Evolutionary conservation across 2,888 invertebrate genomes (phyloP), one percentile per base, ranked within the genome.

Genomic region (Mamestra brassicae): DNA sequence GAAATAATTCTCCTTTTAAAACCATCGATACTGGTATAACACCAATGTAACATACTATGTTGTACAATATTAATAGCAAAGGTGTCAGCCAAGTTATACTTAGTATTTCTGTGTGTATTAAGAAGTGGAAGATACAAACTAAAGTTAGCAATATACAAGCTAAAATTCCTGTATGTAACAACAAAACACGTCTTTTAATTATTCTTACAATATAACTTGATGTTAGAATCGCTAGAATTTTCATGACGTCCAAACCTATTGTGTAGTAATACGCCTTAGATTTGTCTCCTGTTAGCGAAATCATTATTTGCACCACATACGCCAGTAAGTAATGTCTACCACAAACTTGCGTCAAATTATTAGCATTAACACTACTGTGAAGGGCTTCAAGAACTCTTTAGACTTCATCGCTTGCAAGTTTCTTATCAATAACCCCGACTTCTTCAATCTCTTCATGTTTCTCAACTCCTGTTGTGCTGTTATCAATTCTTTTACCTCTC

Each of bases 21-120:
- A 84, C 81, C 85, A 84, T 81, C 0, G 85, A 73, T 2, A 84
- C 78, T 47, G 84, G 85, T 81, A 84, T 84, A 36, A 84, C 76
- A 47, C 84, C 84, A 11, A 78, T 3, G 55, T 84, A 78, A 73
- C 84, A 84, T 0, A 76, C n/a, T 55, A 84, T 76, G n/a, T 84
- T 84, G 61, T 84, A 84, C 2, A 81, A 8, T 38, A 81, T 82
- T 11, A 81, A 60, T 3, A 81, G 45, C 3, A 73, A 11, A 2
- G 80, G 80, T 4, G 80, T 77, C 63, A 82, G 17, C 83, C 80
- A 82, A 55, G 61, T 67, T 1, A 63, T 17, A 11, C 26, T 34
- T n/a, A 82, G 11, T 34, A 82, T 36, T 3, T 62, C n/a, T 11
- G 66, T 78, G 3, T 70, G 26, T 3, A 61, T 42, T n/a, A 73